A percentile compares a stretch with the other conserved stretches of the same genome.
phyloP scores from a whole-genome alignment of 2,888 invertebrate genomes.

The Cheilosia grossa region DNA sequence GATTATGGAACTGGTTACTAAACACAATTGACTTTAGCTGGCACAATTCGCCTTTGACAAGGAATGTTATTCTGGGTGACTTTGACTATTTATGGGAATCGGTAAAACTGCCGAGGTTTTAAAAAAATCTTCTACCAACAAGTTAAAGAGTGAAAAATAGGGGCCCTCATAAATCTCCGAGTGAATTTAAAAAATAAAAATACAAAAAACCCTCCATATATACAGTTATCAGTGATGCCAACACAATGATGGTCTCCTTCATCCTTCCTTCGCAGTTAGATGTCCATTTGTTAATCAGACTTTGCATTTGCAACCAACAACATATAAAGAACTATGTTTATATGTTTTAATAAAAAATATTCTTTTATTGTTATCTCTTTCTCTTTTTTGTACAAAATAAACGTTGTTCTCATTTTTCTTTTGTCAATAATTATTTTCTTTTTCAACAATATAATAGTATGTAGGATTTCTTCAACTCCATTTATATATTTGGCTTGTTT shows the following conservation, averaged over 20 bases:
- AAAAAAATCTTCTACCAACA: too few species aligned
- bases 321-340: slow-evolving; percentile 34
- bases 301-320: slow-evolving; percentile 7
- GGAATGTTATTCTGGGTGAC: too few species aligned
- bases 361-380: slow-evolving; percentile 49
- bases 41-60: too few species aligned
- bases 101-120: too few species aligned
- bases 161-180: neutral
- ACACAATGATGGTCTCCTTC: neutral
- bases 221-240: slow-evolving; percentile 31
- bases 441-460: slow-evolving; percentile 39
- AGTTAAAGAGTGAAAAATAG: too few species aligned
- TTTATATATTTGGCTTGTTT: slow-evolving; percentile 61
- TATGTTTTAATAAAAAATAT: slow-evolving; percentile 45
- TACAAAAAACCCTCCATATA: slow-evolving; percentile 23
- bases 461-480: slow-evolving; percentile 18
- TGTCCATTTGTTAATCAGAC: slow-evolving; percentile 4
- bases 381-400: slow-evolving; percentile 56
- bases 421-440: slow-evolving; percentile 6
- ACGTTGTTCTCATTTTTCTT: slow-evolving; percentile 16
- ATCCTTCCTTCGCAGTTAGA: neutral
- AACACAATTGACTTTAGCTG: too few species aligned
- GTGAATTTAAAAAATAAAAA: neutral
- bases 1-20: too few species aligned
- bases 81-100: too few species aligned